Evolutionary conservation across 2,113 vertebrate genomes (phyloP), one percentile per base, ranked within the genome.

Genomic region (Eolophus roseicapilla): DNA sequence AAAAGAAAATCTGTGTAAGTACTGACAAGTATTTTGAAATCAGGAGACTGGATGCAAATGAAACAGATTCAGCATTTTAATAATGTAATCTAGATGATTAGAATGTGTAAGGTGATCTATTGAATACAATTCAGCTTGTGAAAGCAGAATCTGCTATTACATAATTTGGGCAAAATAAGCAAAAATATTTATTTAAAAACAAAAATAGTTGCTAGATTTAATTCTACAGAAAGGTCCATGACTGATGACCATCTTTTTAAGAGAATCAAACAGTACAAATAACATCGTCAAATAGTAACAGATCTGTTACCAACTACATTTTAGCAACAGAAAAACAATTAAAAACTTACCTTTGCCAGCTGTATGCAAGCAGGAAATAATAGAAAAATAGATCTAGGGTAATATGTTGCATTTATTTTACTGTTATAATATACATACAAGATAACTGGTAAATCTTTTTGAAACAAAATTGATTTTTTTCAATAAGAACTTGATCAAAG

Each of bases 271-370:
- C 13, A 59, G 10, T 62, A 77, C 10, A 62, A 90, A 53, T 37
- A 86, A 74, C 11, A 37, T 3, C 33, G 41, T 43, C 28, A 83
- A 83, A 81, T 1, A 81, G 25, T 46, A 74, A 62, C 18, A 93
- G 11, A 77, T 46, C 24, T 62, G 15, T 31, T 74, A 53, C 6
- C 9, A 80, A 80, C 63, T 17, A 16, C 5, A 63, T 37, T 70
- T 37, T 70, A 83, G 24, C 65, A 91, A 88, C 19, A 73, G 68
- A 81, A 75, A 91, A 93, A 49, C 41, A 94, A 43, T 29, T 14
- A 44, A 88, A 70, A 92, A 60, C 90, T 94, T 88, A 96, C 76
- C 88, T 93, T 94, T 97, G 31, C 62, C 81, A 86, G 64, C 79
- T 96, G 65, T 31, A 81, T 50, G 82, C 13, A 83, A 92, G 92